Percentiles rank a stretch among this genome's conserved stretches.
These are phyloP conservation scores for Listrodromus nycthemerus DNA, from an alignment of 2,888 invertebrate species.

Conservation along the genomic window DNA sequence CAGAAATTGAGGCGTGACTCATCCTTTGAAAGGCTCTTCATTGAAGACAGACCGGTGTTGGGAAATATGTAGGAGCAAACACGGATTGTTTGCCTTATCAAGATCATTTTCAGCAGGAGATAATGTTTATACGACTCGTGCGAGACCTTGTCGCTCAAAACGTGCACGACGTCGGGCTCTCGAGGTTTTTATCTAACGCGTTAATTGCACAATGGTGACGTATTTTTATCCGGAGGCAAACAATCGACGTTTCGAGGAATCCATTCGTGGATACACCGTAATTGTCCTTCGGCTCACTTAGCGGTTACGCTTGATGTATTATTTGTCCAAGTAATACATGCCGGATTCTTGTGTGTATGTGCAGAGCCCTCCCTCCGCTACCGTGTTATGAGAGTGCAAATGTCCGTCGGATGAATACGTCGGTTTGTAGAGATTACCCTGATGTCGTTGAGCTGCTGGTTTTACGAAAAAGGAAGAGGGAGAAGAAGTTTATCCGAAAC, in stretches of 20 bases:
- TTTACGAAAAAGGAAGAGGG: not conserved
- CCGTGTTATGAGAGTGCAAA: slow-evolving; percentile 22
- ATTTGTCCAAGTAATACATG: slow-evolving; percentile 1
- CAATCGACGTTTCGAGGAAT: not conserved
- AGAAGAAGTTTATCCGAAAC: slow-evolving; percentile 22
- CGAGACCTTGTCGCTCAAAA: not conserved
- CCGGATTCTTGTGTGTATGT: not conserved
- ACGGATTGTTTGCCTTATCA: not conserved
- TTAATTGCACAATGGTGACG: not conserved
- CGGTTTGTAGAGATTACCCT: slow-evolving; percentile 18
- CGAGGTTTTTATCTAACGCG: not conserved
- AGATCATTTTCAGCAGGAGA: slow-evolving; percentile 1
- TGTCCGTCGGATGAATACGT: slow-evolving; percentile 13
- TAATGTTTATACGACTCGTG: not conserved
- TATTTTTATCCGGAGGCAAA: not conserved
- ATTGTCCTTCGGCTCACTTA: not conserved
- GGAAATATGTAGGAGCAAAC: not conserved
- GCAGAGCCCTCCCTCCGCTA: not conserved
- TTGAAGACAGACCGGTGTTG: not conserved
- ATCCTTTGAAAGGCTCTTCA: not conserved
- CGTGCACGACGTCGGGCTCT: not conserved
- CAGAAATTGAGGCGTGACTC: not conserved
- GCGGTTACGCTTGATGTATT: not conserved
- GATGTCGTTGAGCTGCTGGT: slow-evolving; percentile 1
- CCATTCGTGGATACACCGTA: not conserved